These are phyloP conservation scores for Podarcis siculus DNA, from an alignment of 2,797 vertebrate species.

Conservation along the genomic window DNA sequence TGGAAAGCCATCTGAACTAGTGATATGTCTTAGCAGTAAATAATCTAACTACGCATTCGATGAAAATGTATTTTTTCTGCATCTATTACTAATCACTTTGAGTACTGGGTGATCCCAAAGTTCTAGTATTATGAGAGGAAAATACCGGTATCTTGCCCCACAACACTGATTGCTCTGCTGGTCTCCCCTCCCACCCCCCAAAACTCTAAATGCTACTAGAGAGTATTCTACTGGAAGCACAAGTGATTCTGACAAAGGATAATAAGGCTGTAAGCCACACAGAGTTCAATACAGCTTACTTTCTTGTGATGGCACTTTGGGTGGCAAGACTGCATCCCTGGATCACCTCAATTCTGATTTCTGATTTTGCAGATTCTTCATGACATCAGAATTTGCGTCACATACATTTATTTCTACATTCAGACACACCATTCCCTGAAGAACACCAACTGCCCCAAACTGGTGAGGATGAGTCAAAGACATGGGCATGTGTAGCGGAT, in stretches of 20 bases:
- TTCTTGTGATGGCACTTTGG: background rate
- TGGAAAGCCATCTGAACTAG: background rate
- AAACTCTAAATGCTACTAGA: background rate
- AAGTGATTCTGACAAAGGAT: background rate
- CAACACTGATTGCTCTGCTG: too few relatives aligned
- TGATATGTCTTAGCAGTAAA: background rate
- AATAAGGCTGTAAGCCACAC: background rate
- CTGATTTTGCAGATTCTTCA: conserved; percentile 7
- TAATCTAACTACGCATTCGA: background rate
- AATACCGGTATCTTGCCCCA: background rate
- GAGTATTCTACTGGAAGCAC: background rate
- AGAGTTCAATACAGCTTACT: background rate
- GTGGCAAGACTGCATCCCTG: background rate
- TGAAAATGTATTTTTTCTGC: background rate
- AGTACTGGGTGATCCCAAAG: background rate
- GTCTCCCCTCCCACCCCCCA: too few relatives aligned
- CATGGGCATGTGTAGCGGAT: too few relatives aligned
- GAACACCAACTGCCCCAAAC: background rate
- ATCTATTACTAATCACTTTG: background rate
- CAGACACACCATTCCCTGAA: conserved; percentile 14
- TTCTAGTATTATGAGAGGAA: background rate
- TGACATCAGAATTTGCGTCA: conserved; percentile 35
- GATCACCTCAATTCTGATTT: background rate
- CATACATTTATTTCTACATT: conserved; percentile 25
- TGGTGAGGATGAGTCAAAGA: too few relatives aligned